Percentiles rank a stretch among this genome's conserved stretches.
Conservation (phyloP, 2,888 invertebrate species). For the Oconnorella tubifera region DNA sequence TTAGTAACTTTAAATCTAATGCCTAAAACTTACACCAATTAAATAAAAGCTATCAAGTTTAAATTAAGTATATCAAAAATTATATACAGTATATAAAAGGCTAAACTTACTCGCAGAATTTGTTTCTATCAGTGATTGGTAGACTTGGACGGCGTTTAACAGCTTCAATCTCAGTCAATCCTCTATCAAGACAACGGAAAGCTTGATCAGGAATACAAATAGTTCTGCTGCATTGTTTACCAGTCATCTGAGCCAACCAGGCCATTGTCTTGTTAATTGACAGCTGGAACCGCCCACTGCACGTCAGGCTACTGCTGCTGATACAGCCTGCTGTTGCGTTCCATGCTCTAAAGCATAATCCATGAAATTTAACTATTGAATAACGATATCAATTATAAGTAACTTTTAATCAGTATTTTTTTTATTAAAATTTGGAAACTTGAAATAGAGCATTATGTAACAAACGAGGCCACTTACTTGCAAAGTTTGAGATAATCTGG, state of each 20-base stretch:
- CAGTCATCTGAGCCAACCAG: slow-evolving; percentile 6
- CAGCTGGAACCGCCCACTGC: background rate
- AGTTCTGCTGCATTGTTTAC: background rate
- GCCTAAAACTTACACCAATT: too few relatives aligned
- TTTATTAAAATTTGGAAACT: too few relatives aligned
- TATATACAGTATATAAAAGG: too few relatives aligned
- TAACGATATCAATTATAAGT: too few relatives aligned
- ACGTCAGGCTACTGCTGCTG: background rate
- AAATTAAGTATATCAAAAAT: too few relatives aligned
- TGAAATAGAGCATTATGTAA: too few relatives aligned
- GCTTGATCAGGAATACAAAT: slow-evolving; percentile 3
- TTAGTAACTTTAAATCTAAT: too few relatives aligned
- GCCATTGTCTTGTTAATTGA: background rate
- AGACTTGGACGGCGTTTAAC: background rate
- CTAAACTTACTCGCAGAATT: background rate
- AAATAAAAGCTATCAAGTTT: too few relatives aligned
- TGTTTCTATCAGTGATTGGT: background rate
- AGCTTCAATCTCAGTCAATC: background rate
- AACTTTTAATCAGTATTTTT: too few relatives aligned
- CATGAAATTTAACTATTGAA: too few relatives aligned
- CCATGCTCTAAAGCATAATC: background rate
- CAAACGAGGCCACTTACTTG: too few relatives aligned
- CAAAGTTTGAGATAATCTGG: slow-evolving; percentile 5
- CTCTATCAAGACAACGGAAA: background rate
- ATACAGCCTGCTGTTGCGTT: background rate